Evolutionary conservation across 2,113 vertebrate species (phyloP).

Genomic region (Atrichornis clamosus): DNA sequence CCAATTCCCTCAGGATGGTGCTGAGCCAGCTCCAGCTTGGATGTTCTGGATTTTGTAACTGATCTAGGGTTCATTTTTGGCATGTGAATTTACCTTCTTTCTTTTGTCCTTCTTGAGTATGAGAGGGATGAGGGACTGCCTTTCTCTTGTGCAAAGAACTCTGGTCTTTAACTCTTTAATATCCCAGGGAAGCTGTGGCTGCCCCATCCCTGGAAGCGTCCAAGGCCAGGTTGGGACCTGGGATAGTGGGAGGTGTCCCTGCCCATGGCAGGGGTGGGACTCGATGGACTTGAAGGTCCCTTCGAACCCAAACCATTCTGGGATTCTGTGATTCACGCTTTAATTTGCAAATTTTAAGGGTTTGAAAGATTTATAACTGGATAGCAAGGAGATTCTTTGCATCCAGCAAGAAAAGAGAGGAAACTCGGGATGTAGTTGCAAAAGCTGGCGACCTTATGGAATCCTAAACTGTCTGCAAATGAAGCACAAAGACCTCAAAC

Average conservation of each 20-base stretch:
- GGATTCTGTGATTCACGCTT: neutral
- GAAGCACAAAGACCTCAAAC: neutral
- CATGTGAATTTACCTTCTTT: neutral
- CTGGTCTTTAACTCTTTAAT: neutral
- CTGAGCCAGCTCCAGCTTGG: neutral
- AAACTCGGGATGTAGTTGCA: neutral
- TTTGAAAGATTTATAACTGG: neutral
- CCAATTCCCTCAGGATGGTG: neutral
- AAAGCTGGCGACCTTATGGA: neutral
- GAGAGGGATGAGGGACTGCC: neutral
- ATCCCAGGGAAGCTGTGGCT: neutral
- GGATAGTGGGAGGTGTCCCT: neutral
- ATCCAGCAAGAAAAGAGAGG: rapidly evolving
- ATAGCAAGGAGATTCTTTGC: neutral
- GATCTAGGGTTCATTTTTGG: neutral
- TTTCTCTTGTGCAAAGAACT: neutral
- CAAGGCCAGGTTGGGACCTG: rapidly evolving
- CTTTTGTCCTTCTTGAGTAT: rapidly evolving
- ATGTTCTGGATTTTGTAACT: neutral
- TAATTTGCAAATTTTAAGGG: neutral
- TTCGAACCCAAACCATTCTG: neutral
- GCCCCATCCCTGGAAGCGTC: neutral
- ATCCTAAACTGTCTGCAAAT: neutral
- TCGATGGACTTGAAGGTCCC: neutral
- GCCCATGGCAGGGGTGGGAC: neutral